Percentiles rank a stretch among this genome's conserved stretches.
Conservation (phyloP, 2,113 vertebrate genomes). For the Chionomys nivalis region DNA sequence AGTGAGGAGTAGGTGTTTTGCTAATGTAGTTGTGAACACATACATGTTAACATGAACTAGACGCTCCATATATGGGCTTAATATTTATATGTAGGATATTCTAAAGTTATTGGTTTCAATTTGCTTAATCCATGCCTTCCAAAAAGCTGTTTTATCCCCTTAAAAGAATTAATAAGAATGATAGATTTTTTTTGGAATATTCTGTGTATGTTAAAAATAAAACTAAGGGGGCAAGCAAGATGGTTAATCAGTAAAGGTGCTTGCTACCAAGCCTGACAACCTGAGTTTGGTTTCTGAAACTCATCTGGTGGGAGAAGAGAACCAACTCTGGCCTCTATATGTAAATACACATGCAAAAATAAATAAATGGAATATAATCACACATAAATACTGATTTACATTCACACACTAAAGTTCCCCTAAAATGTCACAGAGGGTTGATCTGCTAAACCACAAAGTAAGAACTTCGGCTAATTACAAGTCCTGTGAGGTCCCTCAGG, state of each 20-base stretch:
- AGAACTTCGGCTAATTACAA: background rate
- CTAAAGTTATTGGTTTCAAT: background rate
- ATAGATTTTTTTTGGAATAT: background rate
- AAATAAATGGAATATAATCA: background rate
- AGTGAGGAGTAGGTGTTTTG: background rate
- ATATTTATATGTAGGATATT: background rate
- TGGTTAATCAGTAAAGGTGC: background rate
- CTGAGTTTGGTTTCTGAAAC: background rate
- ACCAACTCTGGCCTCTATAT: background rate
- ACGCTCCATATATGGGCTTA: background rate
- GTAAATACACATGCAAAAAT: background rate
- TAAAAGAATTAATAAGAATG: background rate
- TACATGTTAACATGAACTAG: background rate
- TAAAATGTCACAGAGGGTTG: background rate
- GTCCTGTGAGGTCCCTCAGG: background rate
- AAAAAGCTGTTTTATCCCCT: background rate
- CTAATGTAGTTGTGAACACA: background rate
- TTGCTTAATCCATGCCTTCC: background rate
- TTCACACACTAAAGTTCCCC: background rate
- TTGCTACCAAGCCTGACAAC: background rate
- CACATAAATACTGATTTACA: background rate
- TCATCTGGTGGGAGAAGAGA: background rate
- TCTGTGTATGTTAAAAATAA: background rate
- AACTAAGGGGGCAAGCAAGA: background rate
- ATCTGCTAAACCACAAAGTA: background rate